A percentile compares a stretch with the other conserved stretches of the same genome.
Conservation (phyloP, 2,113 vertebrate genomes). For the Hylia prasina region DNA sequence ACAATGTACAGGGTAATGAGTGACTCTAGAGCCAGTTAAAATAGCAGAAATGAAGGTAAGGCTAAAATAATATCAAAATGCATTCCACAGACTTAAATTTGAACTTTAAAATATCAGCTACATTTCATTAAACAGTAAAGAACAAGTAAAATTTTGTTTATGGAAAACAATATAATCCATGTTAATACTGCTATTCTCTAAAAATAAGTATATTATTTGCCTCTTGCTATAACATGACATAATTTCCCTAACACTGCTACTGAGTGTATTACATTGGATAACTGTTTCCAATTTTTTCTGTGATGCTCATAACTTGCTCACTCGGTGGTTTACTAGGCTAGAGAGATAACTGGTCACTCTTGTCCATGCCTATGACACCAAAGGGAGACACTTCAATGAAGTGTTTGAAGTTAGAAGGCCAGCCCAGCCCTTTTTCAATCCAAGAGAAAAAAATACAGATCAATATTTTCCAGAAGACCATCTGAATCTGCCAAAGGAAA, state of each 20-base stretch:
- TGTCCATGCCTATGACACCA: background rate
- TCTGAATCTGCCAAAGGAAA: background rate
- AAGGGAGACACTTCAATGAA: background rate
- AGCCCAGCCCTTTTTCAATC: background rate
- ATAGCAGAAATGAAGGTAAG: background rate
- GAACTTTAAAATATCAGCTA: background rate
- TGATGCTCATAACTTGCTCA: background rate
- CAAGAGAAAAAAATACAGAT: background rate
- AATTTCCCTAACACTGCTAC: background rate
- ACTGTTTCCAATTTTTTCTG: background rate
- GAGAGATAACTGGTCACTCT: background rate
- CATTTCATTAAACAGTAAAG: background rate
- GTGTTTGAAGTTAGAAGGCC: background rate
- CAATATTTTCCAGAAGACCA: background rate
- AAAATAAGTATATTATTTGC: background rate
- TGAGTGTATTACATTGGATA: background rate
- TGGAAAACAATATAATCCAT: background rate
- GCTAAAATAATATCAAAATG: background rate
- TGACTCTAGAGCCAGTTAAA: background rate
- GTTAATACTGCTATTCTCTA: background rate
- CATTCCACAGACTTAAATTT: background rate
- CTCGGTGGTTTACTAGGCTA: background rate
- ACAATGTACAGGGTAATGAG: background rate
- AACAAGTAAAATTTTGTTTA: background rate
- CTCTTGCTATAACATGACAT: background rate